Percentiles rank a stretch among this genome's conserved stretches.
Conservation (phyloP, 2,797 vertebrate species). For the Phoebastria nigripes region DNA sequence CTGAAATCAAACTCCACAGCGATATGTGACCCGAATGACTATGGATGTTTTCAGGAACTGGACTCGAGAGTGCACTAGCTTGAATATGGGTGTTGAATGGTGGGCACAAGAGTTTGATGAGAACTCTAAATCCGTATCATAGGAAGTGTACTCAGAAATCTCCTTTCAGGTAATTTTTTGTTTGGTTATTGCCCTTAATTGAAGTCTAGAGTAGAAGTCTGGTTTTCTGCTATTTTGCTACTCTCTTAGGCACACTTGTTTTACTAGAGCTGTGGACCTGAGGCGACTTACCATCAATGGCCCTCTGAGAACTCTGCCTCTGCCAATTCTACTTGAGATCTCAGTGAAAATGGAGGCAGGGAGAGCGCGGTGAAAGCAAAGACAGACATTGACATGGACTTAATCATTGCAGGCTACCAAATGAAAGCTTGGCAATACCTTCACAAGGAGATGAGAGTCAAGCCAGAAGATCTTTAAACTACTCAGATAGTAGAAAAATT, state of each 20-base stretch:
- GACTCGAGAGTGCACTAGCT: not conserved
- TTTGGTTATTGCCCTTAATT: not conserved
- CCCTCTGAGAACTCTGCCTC: not conserved
- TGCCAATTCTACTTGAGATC: not conserved
- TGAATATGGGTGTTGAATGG: not conserved
- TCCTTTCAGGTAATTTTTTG: not conserved
- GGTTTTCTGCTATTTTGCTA: not conserved
- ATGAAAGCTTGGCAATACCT: not conserved
- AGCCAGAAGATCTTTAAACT: not conserved
- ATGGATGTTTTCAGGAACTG: not conserved
- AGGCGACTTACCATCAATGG: not conserved
- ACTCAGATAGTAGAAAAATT: not conserved
- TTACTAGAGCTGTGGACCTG: not conserved
- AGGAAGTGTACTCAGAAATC: not conserved
- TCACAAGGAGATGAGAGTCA: not conserved
- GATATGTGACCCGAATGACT: not conserved
- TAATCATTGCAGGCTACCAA: not conserved
- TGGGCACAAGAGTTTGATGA: not conserved
- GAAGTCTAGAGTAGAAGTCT: not conserved
- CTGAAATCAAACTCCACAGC: not conserved
- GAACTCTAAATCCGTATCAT: not conserved
- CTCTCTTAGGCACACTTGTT: not conserved
- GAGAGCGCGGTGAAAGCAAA: not conserved
- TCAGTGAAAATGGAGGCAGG: not conserved
- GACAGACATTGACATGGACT: not conserved